Base-by-base conservation (phyloP, 2,888 invertebrate genomes). In the Andrena flavipes region DNA sequence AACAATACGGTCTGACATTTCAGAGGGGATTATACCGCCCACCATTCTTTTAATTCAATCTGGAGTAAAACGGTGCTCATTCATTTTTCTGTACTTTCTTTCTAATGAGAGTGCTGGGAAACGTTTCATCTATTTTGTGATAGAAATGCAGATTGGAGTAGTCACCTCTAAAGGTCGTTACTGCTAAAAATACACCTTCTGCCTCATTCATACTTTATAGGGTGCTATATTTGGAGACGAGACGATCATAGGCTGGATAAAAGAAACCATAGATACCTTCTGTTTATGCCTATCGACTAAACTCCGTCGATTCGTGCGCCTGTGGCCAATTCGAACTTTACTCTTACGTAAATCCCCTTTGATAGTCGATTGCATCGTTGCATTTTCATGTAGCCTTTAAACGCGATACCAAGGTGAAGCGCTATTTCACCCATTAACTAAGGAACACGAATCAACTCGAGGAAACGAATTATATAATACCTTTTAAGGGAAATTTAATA, bases 151-250 rank as follows among this genome's bases (percentile, higher is more conserved):
- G 33, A n/a, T 7, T 6, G 56, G 20, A 63, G 35, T 56, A 33
- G 29, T 30, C 48, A 49, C n/a, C n/a, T 6, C 48, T 33, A 82
- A 80, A 86, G 84, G 85, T 73, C 83, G 16, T 42, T 20, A n/a
- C 8, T n/a, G 51, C 84, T 86, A 82, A 84, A 86, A 84, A 87
- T 88, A 87, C 16, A 10, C 23, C 10, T 8, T 1, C 29, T 8
- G 16, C 48, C 29, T 72, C 62, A 78, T 88, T 78, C 67, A 87
- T 84, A 80, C 70, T 84, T 83, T 48, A 88, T 72, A 29, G 23
- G 33, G n/a, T 10, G 68, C 80, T 88, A 86, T 84, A 84, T 86
- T 73, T 73, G 76, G 65, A 62, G 33, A 16, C 16, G 42, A 42
- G 63, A 75, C 70, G 72, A 76, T 77, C 76, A 49, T 82, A 81